phyloP scores from a whole-genome alignment of 2,113 vertebrate species.

The Rhineura floridana region DNA sequence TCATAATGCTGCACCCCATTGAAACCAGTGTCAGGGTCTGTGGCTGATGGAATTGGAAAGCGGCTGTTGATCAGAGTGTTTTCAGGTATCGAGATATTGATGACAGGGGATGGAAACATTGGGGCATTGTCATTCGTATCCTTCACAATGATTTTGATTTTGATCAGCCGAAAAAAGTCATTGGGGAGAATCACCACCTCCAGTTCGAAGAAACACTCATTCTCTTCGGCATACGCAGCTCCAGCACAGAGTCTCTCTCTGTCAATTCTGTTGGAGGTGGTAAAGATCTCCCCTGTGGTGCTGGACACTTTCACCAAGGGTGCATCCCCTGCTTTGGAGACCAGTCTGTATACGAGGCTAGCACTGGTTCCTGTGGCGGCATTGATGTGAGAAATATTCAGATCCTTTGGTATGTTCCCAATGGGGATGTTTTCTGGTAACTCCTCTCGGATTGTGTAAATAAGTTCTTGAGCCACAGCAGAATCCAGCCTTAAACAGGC shows the following conservation, averaged over 20 bases:
- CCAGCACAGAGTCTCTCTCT: constrained; percentile 96
- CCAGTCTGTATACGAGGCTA: constrained; percentile 97
- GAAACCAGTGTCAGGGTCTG: constrained; percentile 96
- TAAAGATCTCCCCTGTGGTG: constrained; percentile 96
- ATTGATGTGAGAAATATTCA: constrained; percentile 97
- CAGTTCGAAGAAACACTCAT: constrained; percentile 97
- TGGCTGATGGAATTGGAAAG: constrained; percentile 96
- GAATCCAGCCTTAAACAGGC: constrained; percentile 97
- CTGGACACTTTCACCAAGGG: constrained; percentile 96
- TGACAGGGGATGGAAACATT: constrained; percentile 98
- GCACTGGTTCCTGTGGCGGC: constrained; percentile 91
- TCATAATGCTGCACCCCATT: constrained; percentile 98
- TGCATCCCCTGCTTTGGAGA: constrained; percentile 97
- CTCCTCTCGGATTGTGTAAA: constrained; percentile 98
- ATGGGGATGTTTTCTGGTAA: constrained; percentile 98
- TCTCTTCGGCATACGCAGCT: constrained; percentile 89
- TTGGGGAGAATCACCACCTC: constrained; percentile 99
- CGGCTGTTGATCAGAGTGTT: constrained; percentile 99
- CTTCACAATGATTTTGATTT: constrained; percentile 98
- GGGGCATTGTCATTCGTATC: constrained; percentile 99
- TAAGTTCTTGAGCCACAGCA: constrained; percentile 96
- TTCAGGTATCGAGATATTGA: constrained; percentile 99
- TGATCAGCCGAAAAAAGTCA: constrained; percentile 98
- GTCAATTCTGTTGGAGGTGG: constrained; percentile 96
- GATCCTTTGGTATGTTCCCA: constrained; percentile 99